Base-by-base conservation (phyloP, 2,797 vertebrate genomes). In the Acanthis flammea region DNA sequence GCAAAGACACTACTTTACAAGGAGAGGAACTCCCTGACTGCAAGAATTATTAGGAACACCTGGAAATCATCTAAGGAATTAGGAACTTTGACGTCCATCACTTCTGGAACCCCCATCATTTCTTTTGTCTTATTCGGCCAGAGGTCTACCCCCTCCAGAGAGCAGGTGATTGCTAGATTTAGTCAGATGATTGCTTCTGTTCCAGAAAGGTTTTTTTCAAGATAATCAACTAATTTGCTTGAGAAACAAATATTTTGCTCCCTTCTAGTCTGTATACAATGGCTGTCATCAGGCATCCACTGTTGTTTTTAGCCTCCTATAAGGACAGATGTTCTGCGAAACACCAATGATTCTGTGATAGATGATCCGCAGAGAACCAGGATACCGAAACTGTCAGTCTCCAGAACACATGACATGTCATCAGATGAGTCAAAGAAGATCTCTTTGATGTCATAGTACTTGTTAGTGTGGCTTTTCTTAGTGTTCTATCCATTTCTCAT, bases 321-420 rank as follows among this genome's bases (percentile, higher is more conserved):
- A 74, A 51, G 7, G 41, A 37, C 16, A 72, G 30, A 39, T n/a
- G 14, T 45, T 30, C 39, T 50, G 42, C 0, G 1, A 72, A 68
- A 45, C 89, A 65, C 14, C 19, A 45, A 12, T 44, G 12, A 45
- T 60, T 28, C 13, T 50, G 6, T 21, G 11, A 57, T 44, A 51
- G 51, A 39, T 33, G 54, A 85, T 66, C 35, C 16, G 44, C 55
- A 58, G 37, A 82, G 28, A 66, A n/a, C 14, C 12, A 55, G 41
- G 55, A 41, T 12, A 70, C 12, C 0, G 0, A n/a, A 76, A 33
- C 11, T 50, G 9, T 1, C 0, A 16, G n/a, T 81, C 58, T 89
- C 33, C 51, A 76, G 47, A 81, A 24, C 4, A 24, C 4, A 6
- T 22, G 25, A 66, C 13, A 27, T 9, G 30, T 48, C 35, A n/a